phyloP scores from a whole-genome alignment of 2,888 invertebrate species.

The Dynastes hyllus region DNA sequence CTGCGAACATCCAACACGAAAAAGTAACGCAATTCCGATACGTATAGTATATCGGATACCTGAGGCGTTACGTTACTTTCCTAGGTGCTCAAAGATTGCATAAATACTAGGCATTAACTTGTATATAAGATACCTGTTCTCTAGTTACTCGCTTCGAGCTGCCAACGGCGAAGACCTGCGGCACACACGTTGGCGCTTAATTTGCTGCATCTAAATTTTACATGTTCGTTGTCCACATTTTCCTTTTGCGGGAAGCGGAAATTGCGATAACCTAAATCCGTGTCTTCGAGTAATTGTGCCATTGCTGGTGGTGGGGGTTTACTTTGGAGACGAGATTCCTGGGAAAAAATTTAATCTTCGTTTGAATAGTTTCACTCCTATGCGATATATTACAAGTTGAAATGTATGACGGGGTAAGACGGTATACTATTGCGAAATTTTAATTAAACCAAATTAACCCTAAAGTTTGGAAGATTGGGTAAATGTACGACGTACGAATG shows the following conservation, averaged over 20 bases:
- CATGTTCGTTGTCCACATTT: neutral
- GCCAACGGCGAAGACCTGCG: neutral
- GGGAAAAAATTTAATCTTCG: neutral
- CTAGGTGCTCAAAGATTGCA: neutral
- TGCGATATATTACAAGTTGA: too few species aligned
- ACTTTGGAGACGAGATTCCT: neutral
- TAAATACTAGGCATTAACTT: neutral
- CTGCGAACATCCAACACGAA: neutral
- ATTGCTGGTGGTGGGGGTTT: neutral
- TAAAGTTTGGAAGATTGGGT: too few species aligned
- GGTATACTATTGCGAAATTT: too few species aligned
- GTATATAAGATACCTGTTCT: neutral
- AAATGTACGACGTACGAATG: too few species aligned
- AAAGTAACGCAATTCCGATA: neutral
- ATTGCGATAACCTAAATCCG: neutral
- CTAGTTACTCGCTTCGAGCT: neutral
- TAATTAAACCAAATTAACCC: too few species aligned
- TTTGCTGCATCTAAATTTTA: conserved; percentile 6
- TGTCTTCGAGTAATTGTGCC: neutral
- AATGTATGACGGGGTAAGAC: too few species aligned
- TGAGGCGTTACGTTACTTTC: neutral
- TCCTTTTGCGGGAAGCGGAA: neutral
- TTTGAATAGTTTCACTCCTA: too few species aligned
- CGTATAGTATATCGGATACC: neutral
- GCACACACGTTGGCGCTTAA: neutral